Conservation (phyloP, 1,140 invertebrate genomes). For the Drosophila kurseongensis region DNA sequence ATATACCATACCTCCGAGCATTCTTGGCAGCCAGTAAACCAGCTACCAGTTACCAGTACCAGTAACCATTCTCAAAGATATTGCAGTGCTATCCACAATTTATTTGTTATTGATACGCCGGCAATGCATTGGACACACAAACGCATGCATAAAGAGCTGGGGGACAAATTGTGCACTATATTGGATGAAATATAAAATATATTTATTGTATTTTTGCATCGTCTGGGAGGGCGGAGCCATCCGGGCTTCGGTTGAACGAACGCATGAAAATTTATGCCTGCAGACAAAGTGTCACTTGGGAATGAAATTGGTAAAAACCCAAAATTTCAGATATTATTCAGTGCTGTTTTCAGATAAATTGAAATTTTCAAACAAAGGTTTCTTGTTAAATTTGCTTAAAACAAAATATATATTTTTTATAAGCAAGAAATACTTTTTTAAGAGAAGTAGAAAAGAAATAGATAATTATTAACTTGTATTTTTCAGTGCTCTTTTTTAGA, state of each 20-base stretch:
- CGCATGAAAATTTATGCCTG: constrained; percentile 46
- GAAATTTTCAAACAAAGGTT: too few relatives aligned
- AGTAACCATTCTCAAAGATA: constrained; percentile 46
- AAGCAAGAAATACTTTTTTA: too few relatives aligned
- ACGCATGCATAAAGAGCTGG: not conserved
- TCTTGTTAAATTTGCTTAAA: too few relatives aligned
- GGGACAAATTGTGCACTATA: constrained; percentile 51
- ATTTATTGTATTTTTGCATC: constrained; percentile 56
- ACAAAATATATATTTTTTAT: too few relatives aligned
- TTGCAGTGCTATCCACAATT: constrained; percentile 72
- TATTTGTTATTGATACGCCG: constrained; percentile 69
- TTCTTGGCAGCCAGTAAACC: constrained; percentile 60
- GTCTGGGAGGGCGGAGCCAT: constrained; percentile 15
- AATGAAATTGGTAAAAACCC: constrained; percentile 22
- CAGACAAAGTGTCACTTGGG: constrained; percentile 34
- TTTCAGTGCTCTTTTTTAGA: too few relatives aligned
- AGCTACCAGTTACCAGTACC: constrained; percentile 20
- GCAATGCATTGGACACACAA: constrained; percentile 50
- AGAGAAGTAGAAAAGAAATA: too few relatives aligned
- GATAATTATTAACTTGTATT: too few relatives aligned
- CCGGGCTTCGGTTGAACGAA: constrained; percentile 14
- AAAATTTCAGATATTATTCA: constrained; percentile 5
- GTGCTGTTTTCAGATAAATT: not conserved
- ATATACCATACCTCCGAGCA: constrained; percentile 5
- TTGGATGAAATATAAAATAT: constrained; percentile 57